Evolutionary conservation across 2,888 invertebrate species (phyloP), one percentile per base, ranked within the genome.

Genomic region (Eudasyphora cyanicolor): DNA sequence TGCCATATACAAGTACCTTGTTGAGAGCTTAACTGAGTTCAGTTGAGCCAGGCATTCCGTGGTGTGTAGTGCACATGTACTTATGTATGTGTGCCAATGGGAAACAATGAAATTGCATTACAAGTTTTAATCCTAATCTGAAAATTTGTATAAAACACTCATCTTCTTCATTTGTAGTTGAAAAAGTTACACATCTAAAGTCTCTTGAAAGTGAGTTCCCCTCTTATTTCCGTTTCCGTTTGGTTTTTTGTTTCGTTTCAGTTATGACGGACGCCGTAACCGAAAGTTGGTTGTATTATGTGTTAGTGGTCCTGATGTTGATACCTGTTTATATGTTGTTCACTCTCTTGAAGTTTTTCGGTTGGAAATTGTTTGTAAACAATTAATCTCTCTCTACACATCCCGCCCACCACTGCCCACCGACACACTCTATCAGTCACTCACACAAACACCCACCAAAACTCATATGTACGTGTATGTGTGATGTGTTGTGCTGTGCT

Each of bases 331-430:
- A 92, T 88, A 90, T 92, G 89, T 89, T 90, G 85, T 92, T 92
- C 88, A 91, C 91, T 88, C 89, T 92, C 82, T 88, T 92, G 86
- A 91, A 91, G 87, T 92, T 92, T 89, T 90, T 92, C 87, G 92
- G 92, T 85, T 92, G 92, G 92, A 90, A 92, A 87, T 87, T 92
- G 85, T 92, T 92, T 86, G 90, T 92, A 78, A 92, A 92, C 89
- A 92, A 92, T 88, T 92, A 82, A 67, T 62, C 17, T 12, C 21
- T 54, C 19, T 54, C 54, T n/a, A n/a, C n/a, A n/a, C n/a, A n/a
- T n/a, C 19, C 21, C 12, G 67, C 49, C 51, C 38, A 45, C 51
- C 19, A 12, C 27, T n/a, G n/a, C 21, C 14, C 54, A n/a, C 14
- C 35, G 19, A 3, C 57, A 8, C 19, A 38, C 60, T 3, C 74